phyloP scores from a whole-genome alignment of 2,888 invertebrate genomes.

The Prenolepis imparis region DNA sequence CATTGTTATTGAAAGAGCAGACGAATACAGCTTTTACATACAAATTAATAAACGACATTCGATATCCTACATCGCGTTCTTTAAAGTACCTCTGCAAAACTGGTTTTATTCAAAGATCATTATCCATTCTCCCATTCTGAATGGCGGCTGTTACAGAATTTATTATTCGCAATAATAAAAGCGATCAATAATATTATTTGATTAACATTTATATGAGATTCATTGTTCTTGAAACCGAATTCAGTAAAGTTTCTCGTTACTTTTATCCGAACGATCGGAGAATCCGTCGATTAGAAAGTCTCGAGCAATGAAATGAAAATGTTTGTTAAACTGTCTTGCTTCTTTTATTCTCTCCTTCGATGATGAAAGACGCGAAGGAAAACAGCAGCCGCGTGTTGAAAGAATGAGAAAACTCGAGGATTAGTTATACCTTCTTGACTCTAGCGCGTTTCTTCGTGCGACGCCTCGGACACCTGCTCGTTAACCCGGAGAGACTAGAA shows the following conservation, averaged over 20 bases:
- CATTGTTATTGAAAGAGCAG: slow-evolving; percentile 18
- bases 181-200: neutral
- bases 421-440: slow-evolving; percentile 57
- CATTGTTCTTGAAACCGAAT: neutral
- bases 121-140: neutral
- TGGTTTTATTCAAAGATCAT: neutral
- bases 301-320: slow-evolving; percentile 11
- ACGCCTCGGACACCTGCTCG: slow-evolving; percentile 72
- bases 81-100: neutral
- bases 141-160: neutral
- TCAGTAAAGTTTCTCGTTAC: neutral
- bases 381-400: slow-evolving; percentile 28
- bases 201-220: neutral
- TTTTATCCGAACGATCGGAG: neutral
- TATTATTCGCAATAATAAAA: neutral
- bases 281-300: slow-evolving; percentile 3
- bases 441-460: slow-evolving; percentile 72
- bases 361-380: neutral
- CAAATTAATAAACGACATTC: slow-evolving; percentile 10
- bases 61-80: neutral
- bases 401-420: slow-evolving; percentile 43
- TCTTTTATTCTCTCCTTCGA: neutral
- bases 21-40: slow-evolving; percentile 1
- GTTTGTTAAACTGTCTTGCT: neutral
- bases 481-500: slow-evolving; percentile 71